A percentile compares a stretch with the other conserved stretches of the same genome.
These are phyloP conservation scores for Copidosoma floridanum DNA, from an alignment of 1,140 invertebrate species.

Conservation along the genomic window DNA sequence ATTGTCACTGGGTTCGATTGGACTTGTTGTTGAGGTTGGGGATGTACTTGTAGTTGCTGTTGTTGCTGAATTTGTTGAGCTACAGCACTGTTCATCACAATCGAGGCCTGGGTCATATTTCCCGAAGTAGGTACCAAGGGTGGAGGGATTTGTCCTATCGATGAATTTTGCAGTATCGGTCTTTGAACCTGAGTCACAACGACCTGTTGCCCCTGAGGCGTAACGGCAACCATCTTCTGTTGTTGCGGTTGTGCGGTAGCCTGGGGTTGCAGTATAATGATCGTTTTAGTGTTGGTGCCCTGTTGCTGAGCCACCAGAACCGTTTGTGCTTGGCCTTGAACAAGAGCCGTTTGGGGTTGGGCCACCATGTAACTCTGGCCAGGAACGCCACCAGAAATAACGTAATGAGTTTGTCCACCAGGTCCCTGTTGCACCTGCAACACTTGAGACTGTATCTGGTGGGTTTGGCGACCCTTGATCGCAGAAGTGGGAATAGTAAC, in stretches of 20 bases:
- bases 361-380: conserved; percentile 65
- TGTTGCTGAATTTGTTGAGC: conserved; percentile 16
- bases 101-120: conserved; percentile 51
- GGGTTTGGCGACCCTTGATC: conserved; percentile 47
- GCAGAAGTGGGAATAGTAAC: conserved; percentile 45
- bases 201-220: conserved; percentile 66
- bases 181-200: conserved; percentile 47
- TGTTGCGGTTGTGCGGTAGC: conserved; percentile 43
- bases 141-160: conserved; percentile 52
- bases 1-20: conserved; percentile 39
- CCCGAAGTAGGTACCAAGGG: conserved; percentile 52
- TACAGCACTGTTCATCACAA: conserved; percentile 51
- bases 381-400: conserved; percentile 57
- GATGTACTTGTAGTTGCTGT: not conserved
- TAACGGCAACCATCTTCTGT: conserved; percentile 65
- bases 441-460: conserved; percentile 51
- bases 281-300: conserved; percentile 66
- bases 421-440: conserved; percentile 48
- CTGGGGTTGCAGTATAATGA: conserved; percentile 71
- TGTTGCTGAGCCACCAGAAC: conserved; percentile 65
- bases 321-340: conserved; percentile 64
- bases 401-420: conserved; percentile 56
- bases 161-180: conserved; percentile 57
- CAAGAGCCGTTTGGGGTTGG: conserved; percentile 62
- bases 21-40: not conserved